phyloP scores from a whole-genome alignment of 2,888 invertebrate genomes.

The Troglohyphantes excavatus region DNA sequence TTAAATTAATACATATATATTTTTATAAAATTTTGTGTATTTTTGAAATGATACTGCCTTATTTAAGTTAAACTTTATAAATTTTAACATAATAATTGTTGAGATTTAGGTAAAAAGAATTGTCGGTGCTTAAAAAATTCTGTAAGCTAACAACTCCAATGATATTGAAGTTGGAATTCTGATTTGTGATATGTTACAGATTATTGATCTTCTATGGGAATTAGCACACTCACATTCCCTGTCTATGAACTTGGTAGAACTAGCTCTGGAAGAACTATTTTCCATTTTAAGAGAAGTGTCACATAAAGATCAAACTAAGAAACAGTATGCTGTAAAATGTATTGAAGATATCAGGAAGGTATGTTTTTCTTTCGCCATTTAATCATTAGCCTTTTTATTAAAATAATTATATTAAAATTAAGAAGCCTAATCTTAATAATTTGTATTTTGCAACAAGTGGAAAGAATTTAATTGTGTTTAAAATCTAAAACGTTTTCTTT shows the following conservation, averaged over 20 bases:
- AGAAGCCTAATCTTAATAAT: too few relatives aligned
- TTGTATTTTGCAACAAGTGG: too few relatives aligned
- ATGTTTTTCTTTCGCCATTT: constrained; percentile 19
- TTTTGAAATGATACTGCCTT: too few relatives aligned
- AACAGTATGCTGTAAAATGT: constrained; percentile 83
- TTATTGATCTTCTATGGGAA: constrained; percentile 84
- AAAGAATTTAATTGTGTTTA: background rate
- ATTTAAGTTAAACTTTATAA: too few relatives aligned
- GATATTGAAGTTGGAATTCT: too few relatives aligned
- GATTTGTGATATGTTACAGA: constrained; percentile 81
- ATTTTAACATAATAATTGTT: too few relatives aligned
- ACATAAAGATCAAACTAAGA: constrained; percentile 83
- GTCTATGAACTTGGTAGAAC: constrained; percentile 83
- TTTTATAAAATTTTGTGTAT: too few relatives aligned
- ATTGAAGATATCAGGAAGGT: constrained; percentile 84
- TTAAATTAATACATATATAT: too few relatives aligned
- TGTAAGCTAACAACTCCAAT: too few relatives aligned
- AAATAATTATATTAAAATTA: background rate
- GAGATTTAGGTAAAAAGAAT: too few relatives aligned
- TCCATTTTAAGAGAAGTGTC: constrained; percentile 83
- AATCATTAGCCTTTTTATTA: background rate
- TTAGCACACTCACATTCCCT: constrained; percentile 83
- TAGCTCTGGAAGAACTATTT: constrained; percentile 83
- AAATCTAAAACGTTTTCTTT: constrained; percentile 52
- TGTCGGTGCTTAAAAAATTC: too few relatives aligned